phyloP scores from a whole-genome alignment of 2,113 vertebrate genomes.

The Poeciliopsis occidentalis region DNA sequence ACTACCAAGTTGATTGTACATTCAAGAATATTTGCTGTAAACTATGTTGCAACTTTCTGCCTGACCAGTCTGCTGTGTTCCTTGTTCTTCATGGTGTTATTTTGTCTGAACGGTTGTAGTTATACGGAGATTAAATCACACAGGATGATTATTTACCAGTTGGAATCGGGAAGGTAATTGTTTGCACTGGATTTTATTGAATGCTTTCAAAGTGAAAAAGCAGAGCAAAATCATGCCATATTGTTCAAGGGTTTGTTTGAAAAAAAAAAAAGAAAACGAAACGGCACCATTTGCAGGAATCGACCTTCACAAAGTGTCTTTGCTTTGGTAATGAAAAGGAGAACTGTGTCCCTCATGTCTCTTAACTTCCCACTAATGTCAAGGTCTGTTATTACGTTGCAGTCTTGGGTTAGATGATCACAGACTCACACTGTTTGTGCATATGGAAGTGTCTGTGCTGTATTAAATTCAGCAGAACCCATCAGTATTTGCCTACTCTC shows the following conservation, averaged over 20 bases:
- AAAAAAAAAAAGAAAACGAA: background rate
- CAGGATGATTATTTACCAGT: background rate
- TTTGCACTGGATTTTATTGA: background rate
- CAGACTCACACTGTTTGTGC: conserved; percentile 7
- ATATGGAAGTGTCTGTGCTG: conserved; percentile 16
- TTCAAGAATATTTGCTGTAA: too few species aligned
- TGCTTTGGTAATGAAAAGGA: conserved; percentile 7
- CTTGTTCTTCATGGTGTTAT: too few species aligned
- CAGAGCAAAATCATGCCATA: too few species aligned
- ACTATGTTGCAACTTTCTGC: too few species aligned
- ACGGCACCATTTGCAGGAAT: background rate
- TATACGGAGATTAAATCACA: background rate
- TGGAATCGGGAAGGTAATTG: too few species aligned
- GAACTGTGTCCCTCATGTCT: background rate
- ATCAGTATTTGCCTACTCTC: conserved; percentile 61
- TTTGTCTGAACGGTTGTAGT: background rate
- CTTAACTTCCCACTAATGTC: conserved; percentile 11
- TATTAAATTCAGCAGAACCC: conserved; percentile 57
- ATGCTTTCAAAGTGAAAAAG: background rate
- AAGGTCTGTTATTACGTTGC: conserved; percentile 32
- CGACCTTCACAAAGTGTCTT: background rate
- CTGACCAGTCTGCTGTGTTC: too few species aligned
- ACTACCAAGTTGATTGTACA: too few species aligned
- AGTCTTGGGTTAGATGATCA: conserved; percentile 24
- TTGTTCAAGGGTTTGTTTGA: too few species aligned